Conservation (phyloP, 2,888 invertebrate genomes). For the Philereme transversata region DNA sequence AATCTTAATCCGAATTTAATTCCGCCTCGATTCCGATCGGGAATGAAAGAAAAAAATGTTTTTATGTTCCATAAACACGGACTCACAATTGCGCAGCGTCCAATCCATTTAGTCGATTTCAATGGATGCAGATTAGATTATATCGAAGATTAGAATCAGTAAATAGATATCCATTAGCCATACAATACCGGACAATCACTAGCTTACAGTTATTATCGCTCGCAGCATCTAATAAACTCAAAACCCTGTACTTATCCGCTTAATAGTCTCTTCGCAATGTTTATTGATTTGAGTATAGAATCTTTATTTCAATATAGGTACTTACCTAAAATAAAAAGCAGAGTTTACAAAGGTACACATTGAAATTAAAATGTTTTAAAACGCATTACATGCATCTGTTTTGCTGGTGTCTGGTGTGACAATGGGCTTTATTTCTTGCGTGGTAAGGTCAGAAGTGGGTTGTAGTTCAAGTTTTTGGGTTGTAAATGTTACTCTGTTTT, state of each 20-base stretch:
- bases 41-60: slow-evolving; percentile 49
- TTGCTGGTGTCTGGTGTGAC: slow-evolving; percentile 25
- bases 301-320: slow-evolving; percentile 39
- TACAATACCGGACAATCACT: slow-evolving; percentile 60
- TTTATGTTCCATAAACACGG: slow-evolving; percentile 53
- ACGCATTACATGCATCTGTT: slow-evolving; percentile 42
- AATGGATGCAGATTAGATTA: slow-evolving; percentile 69
- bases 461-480: slow-evolving; percentile 45
- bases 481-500: slow-evolving; percentile 60
- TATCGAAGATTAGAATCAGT: slow-evolving; percentile 71
- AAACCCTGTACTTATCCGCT: slow-evolving; percentile 27
- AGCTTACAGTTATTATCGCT: slow-evolving; percentile 41
- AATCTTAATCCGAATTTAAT: slow-evolving; percentile 53
- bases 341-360: slow-evolving; percentile 70
- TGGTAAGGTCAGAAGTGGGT: slow-evolving; percentile 49
- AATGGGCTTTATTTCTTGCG: slow-evolving; percentile 34
- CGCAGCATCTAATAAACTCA: slow-evolving; percentile 22
- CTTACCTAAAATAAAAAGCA: slow-evolving; percentile 58
- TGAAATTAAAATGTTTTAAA: slow-evolving; percentile 76
- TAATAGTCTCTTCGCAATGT: slow-evolving; percentile 31
- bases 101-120: slow-evolving; percentile 64
- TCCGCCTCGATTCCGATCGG: slow-evolving; percentile 49
- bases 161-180: slow-evolving; percentile 65
- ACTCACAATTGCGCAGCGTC: slow-evolving; percentile 57
- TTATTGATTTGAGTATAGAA: slow-evolving; percentile 36